Evolutionary conservation across 2,888 invertebrate species (phyloP).

Genomic region (Leptodirus hochenwartii): DNA sequence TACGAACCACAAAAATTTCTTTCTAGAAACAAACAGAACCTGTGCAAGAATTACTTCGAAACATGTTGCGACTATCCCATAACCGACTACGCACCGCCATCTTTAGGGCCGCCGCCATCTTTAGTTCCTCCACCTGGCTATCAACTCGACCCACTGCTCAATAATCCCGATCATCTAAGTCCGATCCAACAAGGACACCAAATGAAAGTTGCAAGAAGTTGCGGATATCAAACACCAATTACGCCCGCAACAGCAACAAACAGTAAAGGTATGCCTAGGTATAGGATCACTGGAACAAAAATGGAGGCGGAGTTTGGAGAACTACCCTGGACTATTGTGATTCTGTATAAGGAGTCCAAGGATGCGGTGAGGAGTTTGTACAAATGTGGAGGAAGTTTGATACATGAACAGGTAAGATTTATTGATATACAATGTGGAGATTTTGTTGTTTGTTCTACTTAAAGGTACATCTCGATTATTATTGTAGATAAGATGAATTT

Average conservation of each 20-base stretch:
- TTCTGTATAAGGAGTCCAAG: conserved; percentile 31
- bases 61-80: conserved; percentile 30
- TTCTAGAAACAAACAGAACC: conserved; percentile 17
- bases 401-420: conserved; percentile 45
- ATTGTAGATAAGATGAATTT: no score
- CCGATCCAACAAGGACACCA: no score
- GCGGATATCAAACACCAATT: conserved; percentile 46
- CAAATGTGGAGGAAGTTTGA: conserved; percentile 56
- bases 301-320: conserved; percentile 52
- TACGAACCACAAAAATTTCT: conserved; percentile 1
- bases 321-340: conserved; percentile 63
- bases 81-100: conserved; percentile 8
- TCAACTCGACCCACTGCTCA: no score
- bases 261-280: conserved; percentile 46
- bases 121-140: no score
- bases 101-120: no score
- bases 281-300: conserved; percentile 40
- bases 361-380: conserved; percentile 27
- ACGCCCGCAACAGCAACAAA: no score
- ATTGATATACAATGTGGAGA: no score
- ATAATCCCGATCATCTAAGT: no score
- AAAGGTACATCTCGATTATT: no score
- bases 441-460: no score
- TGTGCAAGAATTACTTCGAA: conserved; percentile 32
- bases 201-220: no score